Conservation (phyloP, 2,888 invertebrate genomes). For the Ernsta delagoae region DNA sequence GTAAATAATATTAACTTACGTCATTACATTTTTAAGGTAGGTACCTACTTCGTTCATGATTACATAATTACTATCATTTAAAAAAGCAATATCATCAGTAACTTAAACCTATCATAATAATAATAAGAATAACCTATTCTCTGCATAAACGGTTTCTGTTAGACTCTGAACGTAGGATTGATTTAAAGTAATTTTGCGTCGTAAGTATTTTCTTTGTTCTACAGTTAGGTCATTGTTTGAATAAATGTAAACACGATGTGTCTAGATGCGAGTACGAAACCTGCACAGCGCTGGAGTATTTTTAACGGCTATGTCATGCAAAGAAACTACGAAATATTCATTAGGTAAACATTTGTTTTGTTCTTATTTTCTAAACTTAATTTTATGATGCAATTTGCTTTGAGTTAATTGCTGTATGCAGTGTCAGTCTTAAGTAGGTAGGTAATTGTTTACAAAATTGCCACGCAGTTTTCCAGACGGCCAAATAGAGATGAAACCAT, state of each 20-base stretch:
- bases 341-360: slow-evolving; percentile 33
- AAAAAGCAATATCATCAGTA: too few relatives aligned
- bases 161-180: slow-evolving; percentile 16
- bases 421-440: not conserved
- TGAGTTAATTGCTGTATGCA: not conserved
- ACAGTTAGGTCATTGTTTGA: slow-evolving; percentile 38
- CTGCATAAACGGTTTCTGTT: slow-evolving; percentile 1
- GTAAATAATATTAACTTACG: too few relatives aligned
- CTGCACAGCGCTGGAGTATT: slow-evolving; percentile 29
- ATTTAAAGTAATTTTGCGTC: slow-evolving; percentile 45
- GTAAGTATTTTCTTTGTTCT: slow-evolving; percentile 45
- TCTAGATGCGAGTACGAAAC: slow-evolving; percentile 20
- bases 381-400: slow-evolving; percentile 5
- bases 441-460: too few relatives aligned
- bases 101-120: too few relatives aligned
- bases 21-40: too few relatives aligned
- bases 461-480: too few relatives aligned
- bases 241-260: slow-evolving; percentile 32
- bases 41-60: too few relatives aligned
- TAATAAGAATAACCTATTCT: not conserved
- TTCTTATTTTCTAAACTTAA: slow-evolving; percentile 19
- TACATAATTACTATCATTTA: too few relatives aligned
- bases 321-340: slow-evolving; percentile 31
- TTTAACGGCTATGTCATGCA: slow-evolving; percentile 35
- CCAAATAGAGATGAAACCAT: too few relatives aligned